Evolutionary conservation across 2,113 vertebrate species (phyloP).

Genomic region (Seriola rivoliana): DNA sequence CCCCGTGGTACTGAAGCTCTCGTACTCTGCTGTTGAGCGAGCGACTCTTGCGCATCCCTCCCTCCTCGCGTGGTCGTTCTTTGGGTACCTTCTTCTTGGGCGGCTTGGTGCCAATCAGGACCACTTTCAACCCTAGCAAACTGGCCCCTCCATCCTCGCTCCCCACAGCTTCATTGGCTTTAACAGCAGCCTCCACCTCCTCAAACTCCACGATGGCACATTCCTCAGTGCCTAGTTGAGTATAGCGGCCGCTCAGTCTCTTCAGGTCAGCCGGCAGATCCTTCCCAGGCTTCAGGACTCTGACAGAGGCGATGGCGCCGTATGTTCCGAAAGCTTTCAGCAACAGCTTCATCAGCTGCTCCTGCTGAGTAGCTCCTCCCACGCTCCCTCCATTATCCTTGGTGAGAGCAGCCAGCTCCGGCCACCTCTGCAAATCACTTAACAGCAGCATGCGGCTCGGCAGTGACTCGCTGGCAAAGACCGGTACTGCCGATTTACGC

Average conservation of each 20-base stretch:
- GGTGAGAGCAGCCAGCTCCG: constrained; percentile 83
- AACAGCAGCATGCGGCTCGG: constrained; percentile 96
- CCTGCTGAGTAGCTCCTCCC: constrained; percentile 84
- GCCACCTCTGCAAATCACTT: constrained; percentile 89
- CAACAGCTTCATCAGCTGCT: constrained; percentile 94
- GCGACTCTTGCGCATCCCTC: constrained; percentile 83
- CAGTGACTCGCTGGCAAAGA: constrained; percentile 94
- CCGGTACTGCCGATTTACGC: constrained; percentile 89
- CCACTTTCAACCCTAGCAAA: constrained; percentile 86
- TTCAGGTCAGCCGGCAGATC: constrained; percentile 93
- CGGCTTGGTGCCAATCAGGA: constrained; percentile 94
- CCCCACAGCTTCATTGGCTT: constrained; percentile 89
- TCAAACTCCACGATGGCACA: constrained; percentile 97
- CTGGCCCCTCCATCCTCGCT: constrained; percentile 79
- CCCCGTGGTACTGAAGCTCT: constrained; percentile 92
- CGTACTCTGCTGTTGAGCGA: constrained; percentile 93
- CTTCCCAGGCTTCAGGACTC: constrained; percentile 93
- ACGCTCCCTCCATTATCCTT: constrained; percentile 77
- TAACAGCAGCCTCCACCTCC: constrained; percentile 94
- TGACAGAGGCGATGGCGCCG: constrained; percentile 91
- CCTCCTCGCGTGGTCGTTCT: constrained; percentile 87
- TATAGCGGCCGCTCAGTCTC: constrained; percentile 90
- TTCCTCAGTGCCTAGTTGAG: constrained; percentile 90
- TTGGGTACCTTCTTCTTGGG: constrained; percentile 95
- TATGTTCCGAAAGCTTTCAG: constrained; percentile 93